Evolutionary conservation across 1,140 invertebrate genomes (phyloP).

Genomic region (Tetraneura akinire): DNA sequence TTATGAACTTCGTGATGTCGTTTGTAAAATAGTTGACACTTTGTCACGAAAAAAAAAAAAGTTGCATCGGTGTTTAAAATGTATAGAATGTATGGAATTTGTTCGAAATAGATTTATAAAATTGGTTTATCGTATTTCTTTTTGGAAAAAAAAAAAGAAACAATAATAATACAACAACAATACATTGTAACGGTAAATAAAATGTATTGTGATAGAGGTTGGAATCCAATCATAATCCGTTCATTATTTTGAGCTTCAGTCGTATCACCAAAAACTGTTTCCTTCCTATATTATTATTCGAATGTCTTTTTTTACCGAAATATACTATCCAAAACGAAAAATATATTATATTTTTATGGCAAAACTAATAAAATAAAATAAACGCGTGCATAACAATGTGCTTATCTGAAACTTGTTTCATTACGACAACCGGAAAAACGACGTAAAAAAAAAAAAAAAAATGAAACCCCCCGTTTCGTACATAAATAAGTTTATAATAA

Average conservation of each 20-base stretch:
- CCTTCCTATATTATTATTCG: neutral
- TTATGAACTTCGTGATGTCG: neutral
- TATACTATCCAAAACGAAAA: neutral
- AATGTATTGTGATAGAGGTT: neutral
- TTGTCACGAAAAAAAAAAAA: neutral
- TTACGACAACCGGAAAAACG: conserved; percentile 13
- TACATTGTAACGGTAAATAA: conserved; percentile 7
- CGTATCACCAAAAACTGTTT: conserved; percentile 31
- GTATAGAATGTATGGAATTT: neutral
- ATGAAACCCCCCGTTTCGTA: neutral
- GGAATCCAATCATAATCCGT: conserved; percentile 36
- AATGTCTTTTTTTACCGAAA: conserved; percentile 12
- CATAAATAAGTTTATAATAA: neutral
- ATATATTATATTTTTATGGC: conserved; percentile 9
- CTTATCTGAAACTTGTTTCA: conserved; percentile 19
- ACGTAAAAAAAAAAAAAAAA: conserved; percentile 14
- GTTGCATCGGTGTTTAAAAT: neutral
- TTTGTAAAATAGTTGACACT: neutral
- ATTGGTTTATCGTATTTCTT: conserved; percentile 20
- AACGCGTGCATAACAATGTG: conserved; percentile 20
- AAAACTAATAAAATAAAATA: conserved; percentile 12
- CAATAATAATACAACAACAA: conserved; percentile 17
- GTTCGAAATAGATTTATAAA: conserved; percentile 13
- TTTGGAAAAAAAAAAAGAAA: neutral
- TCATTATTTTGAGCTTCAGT: conserved; percentile 39